Evolutionary conservation across 2,888 invertebrate species (phyloP).

Genomic region (Leucophenga montana): DNA sequence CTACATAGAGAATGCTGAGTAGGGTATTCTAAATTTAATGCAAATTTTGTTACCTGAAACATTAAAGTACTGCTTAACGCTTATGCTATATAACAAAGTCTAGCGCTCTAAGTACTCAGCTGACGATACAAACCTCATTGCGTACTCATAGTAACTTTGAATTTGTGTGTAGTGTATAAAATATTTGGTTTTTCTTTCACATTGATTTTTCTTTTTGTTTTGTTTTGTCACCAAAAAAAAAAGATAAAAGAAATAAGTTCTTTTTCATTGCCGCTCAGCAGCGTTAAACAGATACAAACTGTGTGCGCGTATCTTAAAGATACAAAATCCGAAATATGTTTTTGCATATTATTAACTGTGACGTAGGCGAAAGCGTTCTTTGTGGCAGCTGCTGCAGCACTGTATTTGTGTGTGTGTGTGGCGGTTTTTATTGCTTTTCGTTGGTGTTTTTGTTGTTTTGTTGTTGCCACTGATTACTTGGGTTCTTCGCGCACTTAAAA

Average conservation of each 20-base stretch:
- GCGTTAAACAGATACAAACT: background rate
- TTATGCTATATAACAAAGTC: background rate
- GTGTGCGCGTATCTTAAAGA: conserved; percentile 12
- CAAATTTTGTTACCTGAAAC: background rate
- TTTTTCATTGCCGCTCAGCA: background rate
- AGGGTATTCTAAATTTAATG: too few relatives aligned
- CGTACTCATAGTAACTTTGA: too few relatives aligned
- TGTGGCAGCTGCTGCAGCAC: background rate
- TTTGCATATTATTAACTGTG: conserved; percentile 9
- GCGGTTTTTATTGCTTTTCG: conserved; percentile 1
- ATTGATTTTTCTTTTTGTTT: background rate
- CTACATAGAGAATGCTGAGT: background rate
- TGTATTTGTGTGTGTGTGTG: background rate
- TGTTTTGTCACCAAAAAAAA: conserved; percentile 4
- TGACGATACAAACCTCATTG: too few relatives aligned
- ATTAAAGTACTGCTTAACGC: too few relatives aligned
- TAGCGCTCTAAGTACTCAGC: too few relatives aligned
- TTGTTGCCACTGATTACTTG: background rate
- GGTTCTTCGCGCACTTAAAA: conserved; percentile 6
- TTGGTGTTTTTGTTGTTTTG: too few relatives aligned
- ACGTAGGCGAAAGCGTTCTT: background rate
- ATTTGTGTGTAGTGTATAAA: too few relatives aligned
- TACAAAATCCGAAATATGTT: background rate
- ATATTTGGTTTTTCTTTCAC: too few relatives aligned
- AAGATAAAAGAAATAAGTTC: background rate